Conservation (phyloP, 92 coral and sea anemone genomes). For the Montipora capitata region DNA sequence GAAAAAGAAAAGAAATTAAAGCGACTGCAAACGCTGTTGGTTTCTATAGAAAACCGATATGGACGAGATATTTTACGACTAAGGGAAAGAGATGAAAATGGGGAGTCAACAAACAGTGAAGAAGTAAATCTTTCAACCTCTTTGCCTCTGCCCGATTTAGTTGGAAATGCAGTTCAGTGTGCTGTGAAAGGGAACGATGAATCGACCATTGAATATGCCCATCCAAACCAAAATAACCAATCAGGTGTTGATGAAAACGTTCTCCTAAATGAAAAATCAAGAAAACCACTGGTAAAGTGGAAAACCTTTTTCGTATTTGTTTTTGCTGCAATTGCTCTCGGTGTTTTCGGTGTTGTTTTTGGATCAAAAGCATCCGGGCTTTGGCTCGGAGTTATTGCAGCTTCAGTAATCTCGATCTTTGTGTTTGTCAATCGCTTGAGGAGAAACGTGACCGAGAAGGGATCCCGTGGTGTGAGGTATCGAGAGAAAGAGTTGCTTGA, state of each 20-base stretch:
- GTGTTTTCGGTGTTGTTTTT: not conserved
- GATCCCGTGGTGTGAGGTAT: not conserved
- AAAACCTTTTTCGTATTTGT: not conserved
- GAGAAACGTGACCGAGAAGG: slow-evolving; percentile 7
- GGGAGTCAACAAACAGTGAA: not conserved
- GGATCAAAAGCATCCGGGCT: not conserved
- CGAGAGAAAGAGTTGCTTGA: slow-evolving; percentile 9
- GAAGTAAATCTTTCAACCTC: not conserved
- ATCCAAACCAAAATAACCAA: not conserved
- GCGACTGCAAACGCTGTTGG: slow-evolving; percentile 73
- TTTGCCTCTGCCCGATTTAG: slow-evolving; percentile 46
- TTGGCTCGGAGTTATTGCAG: not conserved
- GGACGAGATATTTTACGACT: slow-evolving; percentile 16
- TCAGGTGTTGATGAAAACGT: not conserved
- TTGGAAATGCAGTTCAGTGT: slow-evolving; percentile 17
- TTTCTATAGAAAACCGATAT: slow-evolving; percentile 45
- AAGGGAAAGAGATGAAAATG: not conserved
- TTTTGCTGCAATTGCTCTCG: not conserved
- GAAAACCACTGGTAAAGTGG: not conserved
- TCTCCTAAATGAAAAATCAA: slow-evolving; percentile 3
- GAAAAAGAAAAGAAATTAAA: slow-evolving; percentile 80
- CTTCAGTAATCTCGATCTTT: not conserved
- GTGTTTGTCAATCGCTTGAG: not conserved
- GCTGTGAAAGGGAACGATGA: not conserved
- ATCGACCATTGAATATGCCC: not conserved